These are phyloP conservation scores for Echinarachnius parma DNA, from an alignment of 53 echinoderm and acorn worm species.

Conservation along the genomic window DNA sequence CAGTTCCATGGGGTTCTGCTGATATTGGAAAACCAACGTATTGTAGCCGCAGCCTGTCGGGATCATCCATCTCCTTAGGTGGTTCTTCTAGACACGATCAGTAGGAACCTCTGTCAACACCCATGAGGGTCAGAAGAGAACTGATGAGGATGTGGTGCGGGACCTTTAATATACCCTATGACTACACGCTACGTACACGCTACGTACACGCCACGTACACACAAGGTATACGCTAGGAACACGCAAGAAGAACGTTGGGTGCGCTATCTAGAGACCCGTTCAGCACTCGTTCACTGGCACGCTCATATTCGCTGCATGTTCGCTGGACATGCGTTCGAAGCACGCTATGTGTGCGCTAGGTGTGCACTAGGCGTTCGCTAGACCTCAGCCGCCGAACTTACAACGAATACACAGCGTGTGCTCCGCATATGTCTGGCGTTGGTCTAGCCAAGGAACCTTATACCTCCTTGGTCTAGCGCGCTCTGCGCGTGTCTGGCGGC, in stretches of 20 bases:
- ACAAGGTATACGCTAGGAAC: background rate
- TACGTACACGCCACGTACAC: background rate
- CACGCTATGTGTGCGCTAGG: background rate
- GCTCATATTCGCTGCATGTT: too few relatives aligned
- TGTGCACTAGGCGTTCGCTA: background rate
- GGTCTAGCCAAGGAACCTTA: too few relatives aligned
- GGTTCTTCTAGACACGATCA: background rate
- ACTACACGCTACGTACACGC: background rate
- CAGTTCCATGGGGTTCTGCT: too few relatives aligned
- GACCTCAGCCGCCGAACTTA: background rate
- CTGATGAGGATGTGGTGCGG: background rate
- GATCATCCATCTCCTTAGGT: background rate
- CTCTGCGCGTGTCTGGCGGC: too few relatives aligned
- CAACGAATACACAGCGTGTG: background rate
- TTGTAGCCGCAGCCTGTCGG: too few relatives aligned
- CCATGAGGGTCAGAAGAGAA: background rate
- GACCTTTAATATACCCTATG: slow-evolving; percentile 3
- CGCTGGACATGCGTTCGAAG: too few relatives aligned
- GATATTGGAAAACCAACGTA: too few relatives aligned
- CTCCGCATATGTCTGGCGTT: too few relatives aligned
- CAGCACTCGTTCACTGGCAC: too few relatives aligned
- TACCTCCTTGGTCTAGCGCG: too few relatives aligned
- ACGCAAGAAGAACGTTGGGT: too few relatives aligned
- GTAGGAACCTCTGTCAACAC: background rate
- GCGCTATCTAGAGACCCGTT: too few relatives aligned